Evolutionary conservation across 2,888 invertebrate species (phyloP), one percentile per base, ranked within the genome.

Genomic region (Agrotis ipsilon): DNA sequence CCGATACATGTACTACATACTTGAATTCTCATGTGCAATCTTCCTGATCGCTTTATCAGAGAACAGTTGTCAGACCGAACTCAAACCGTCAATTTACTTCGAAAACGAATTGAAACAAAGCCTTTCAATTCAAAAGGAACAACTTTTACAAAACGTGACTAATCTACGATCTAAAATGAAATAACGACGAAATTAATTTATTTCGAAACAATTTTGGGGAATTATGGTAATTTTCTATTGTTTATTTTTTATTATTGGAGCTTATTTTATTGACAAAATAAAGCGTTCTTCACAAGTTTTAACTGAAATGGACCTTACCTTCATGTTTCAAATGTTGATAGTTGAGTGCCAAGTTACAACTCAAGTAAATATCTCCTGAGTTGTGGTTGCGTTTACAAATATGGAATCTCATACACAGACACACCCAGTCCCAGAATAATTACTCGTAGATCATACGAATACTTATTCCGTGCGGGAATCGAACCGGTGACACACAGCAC

Each of bases 71-170:
- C 79, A 71, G 69, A 83, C 81, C 79, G 75, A 75, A 72, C 75
- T 79, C 84, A 65, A 64, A 65, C 62, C 54, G 68, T 78, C 83
- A 83, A 84, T 84, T 83, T 72, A 63, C 19, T 49, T 59, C 43
- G 61, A 59, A 76, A 79, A 81, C 52, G 65, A 49, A 70, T 68
- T 59, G 68, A 64, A 68, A 84, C 73, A 75, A 63, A 83, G 70
- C 58, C 19, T 73, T 77, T 71, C 52, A 63, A 64, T 75, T 48
- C 63, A 72, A 78, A 72, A 59, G 61, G 21, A 52, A 48, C 24
- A 24, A 58, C 32, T 72, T 61, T 69, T 59, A 52, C 32, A 55
- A 72, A 60, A 69, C 82, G 74, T 82, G 76, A 59, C 63, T 66
- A 72, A 83, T 84, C 84, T 76, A 52, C 71, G 46, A 83, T 84